Conservation (phyloP, 1,140 invertebrate species). For the Ericerus pela region DNA sequence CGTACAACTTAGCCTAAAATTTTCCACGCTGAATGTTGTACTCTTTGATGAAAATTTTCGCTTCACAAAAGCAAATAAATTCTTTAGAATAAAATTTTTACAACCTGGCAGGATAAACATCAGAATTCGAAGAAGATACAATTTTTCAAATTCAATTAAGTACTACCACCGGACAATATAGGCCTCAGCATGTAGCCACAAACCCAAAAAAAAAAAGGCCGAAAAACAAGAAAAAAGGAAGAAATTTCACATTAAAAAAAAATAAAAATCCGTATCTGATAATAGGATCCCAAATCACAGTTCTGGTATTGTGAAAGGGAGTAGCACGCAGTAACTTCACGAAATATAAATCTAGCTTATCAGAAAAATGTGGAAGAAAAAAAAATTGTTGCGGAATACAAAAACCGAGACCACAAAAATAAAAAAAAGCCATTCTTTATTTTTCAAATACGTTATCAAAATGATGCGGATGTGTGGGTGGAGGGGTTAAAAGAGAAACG, state of each 20-base stretch:
- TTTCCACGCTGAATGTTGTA: too few relatives aligned
- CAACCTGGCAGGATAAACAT: too few relatives aligned
- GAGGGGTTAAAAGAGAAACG: background rate
- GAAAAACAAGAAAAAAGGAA: background rate
- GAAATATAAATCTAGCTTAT: constrained; percentile 12
- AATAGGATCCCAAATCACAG: background rate
- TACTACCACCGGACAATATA: background rate
- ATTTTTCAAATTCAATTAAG: too few relatives aligned
- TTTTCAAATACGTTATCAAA: constrained; percentile 9
- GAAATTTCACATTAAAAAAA: constrained; percentile 8
- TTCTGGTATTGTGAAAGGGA: background rate
- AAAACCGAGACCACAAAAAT: constrained; percentile 10
- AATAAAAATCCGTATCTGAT: constrained; percentile 8
- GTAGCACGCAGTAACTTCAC: background rate
- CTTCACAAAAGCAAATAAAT: too few relatives aligned
- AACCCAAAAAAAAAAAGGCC: background rate
- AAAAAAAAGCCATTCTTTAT: constrained; percentile 12
- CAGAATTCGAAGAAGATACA: too few relatives aligned
- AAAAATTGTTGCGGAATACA: constrained; percentile 10
- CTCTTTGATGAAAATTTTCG: too few relatives aligned
- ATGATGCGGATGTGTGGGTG: background rate
- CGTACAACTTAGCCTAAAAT: too few relatives aligned
- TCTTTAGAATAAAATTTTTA: too few relatives aligned
- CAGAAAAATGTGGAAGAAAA: background rate
- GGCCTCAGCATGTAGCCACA: background rate